These are phyloP conservation scores for Halcyon badia DNA, from an alignment of 2,797 vertebrate species.

Conservation along the genomic window DNA sequence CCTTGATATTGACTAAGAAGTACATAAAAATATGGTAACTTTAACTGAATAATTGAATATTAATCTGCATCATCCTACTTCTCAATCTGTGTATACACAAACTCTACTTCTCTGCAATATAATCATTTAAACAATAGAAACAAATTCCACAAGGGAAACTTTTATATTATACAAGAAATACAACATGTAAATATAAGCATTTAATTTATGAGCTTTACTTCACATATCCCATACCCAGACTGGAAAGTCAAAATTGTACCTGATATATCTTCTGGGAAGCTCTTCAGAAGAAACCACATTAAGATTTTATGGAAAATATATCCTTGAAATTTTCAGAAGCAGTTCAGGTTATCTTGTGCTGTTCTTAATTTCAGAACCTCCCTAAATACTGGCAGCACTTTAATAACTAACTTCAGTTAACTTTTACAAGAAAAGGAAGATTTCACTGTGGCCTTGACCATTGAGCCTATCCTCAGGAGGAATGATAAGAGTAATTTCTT, in stretches of 20 bases:
- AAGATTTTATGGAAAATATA: not conserved
- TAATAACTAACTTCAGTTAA: constrained; percentile 96
- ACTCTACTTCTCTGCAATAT: not conserved
- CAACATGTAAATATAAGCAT: not conserved
- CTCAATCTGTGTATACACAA: not conserved
- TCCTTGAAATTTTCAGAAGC: constrained; percentile 28
- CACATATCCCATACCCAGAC: not conserved
- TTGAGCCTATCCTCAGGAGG: constrained; percentile 82
- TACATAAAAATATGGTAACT: not conserved
- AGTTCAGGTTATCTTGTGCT: constrained; percentile 3
- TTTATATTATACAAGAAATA: not conserved
- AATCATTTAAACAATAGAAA: constrained; percentile 19
- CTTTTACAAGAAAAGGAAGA: constrained; percentile 84
- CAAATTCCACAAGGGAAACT: not conserved
- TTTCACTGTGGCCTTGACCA: constrained; percentile 91
- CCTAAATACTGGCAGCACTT: constrained; percentile 77
- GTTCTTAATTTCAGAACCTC: constrained; percentile 44
- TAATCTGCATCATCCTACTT: not conserved
- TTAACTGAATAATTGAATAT: not conserved
- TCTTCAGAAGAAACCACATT: constrained; percentile 4
- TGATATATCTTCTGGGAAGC: constrained; percentile 28
- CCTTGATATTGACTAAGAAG: not conserved
- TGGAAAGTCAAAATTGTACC: constrained; percentile 67
- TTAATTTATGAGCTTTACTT: not conserved
- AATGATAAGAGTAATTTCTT: constrained; percentile 78